Conservation (phyloP, 2,888 invertebrate genomes). For the Caenorhabditis sinica region DNA sequence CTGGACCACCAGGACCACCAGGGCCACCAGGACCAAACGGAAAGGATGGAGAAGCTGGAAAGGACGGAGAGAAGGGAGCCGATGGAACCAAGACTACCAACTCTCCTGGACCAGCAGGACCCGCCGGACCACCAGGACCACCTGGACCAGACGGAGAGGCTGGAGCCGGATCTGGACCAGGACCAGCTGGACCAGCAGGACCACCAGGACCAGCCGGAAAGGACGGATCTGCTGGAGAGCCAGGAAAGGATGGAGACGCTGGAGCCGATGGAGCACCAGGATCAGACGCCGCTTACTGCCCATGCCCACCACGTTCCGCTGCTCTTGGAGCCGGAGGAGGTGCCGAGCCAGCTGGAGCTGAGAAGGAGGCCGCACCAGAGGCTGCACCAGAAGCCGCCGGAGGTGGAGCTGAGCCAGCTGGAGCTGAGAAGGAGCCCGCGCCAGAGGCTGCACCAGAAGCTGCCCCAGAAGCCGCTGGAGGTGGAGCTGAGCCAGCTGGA, state of each 20-base stretch:
- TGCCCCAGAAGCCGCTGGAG: slow-evolving; percentile 24
- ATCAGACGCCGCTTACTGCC: slow-evolving; percentile 70
- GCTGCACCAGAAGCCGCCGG: slow-evolving; percentile 43
- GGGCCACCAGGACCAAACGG: slow-evolving; percentile 69
- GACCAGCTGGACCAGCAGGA: slow-evolving; percentile 64
- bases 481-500: slow-evolving; percentile 33
- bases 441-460: slow-evolving; percentile 3
- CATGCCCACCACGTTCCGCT: slow-evolving; percentile 69
- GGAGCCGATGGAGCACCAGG: slow-evolving; percentile 67
- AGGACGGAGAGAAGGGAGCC: slow-evolving; percentile 68
- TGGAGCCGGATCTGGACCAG: slow-evolving; percentile 62
- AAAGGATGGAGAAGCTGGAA: slow-evolving; percentile 67
- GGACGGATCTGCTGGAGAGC: slow-evolving; percentile 53
- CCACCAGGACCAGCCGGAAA: slow-evolving; percentile 65
- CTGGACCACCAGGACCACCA: slow-evolving; percentile 65
- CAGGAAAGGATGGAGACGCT: slow-evolving; percentile 56
- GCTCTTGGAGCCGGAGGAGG: slow-evolving; percentile 59
- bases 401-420: slow-evolving; percentile 43
- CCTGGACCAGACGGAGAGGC: slow-evolving; percentile 64
- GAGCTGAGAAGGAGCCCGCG: slow-evolving; percentile 15
- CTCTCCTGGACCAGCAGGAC: slow-evolving; percentile 64
- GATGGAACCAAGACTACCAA: slow-evolving; percentile 58
- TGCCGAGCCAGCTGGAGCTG: slow-evolving; percentile 51
- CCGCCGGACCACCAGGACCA: slow-evolving; percentile 62
- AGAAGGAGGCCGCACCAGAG: slow-evolving; percentile 18